A percentile compares a stretch with the other conserved stretches of the same genome.
phyloP scores from a whole-genome alignment of 2,797 vertebrate genomes.

The Graptemys geographica region DNA sequence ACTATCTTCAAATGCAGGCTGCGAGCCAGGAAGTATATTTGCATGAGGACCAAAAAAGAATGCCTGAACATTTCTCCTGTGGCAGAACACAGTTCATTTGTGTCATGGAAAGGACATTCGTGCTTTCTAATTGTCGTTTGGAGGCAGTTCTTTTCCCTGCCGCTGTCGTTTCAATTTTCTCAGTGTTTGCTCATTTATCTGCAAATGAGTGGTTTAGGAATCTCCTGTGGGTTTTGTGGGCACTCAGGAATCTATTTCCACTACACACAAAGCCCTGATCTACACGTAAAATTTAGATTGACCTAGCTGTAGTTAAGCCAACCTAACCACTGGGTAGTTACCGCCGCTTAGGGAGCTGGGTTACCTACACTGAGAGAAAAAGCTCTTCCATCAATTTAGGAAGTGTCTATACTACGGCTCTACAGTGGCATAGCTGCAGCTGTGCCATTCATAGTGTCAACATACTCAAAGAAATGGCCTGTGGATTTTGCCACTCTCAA shows the following conservation, averaged over 20 bases:
- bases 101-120: neutral
- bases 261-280: neutral
- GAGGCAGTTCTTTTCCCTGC: neutral
- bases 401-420: neutral
- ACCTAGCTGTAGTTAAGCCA: neutral
- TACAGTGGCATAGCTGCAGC: neutral
- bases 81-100: neutral
- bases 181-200: neutral
- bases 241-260: neutral
- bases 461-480: neutral
- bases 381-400: neutral
- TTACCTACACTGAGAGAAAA: neutral
- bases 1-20: constrained; percentile 12
- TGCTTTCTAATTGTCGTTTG: neutral
- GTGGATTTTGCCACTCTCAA: neutral
- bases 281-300: neutral
- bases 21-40: neutral
- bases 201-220: neutral
- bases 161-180: neutral
- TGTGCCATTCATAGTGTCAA: neutral
- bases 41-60: neutral
- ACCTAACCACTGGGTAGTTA: neutral
- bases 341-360: neutral
- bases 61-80: neutral
- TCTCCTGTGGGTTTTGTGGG: neutral